These are phyloP conservation scores for Mamestra configurata DNA, from an alignment of 1,140 invertebrate species.

Conservation along the genomic window DNA sequence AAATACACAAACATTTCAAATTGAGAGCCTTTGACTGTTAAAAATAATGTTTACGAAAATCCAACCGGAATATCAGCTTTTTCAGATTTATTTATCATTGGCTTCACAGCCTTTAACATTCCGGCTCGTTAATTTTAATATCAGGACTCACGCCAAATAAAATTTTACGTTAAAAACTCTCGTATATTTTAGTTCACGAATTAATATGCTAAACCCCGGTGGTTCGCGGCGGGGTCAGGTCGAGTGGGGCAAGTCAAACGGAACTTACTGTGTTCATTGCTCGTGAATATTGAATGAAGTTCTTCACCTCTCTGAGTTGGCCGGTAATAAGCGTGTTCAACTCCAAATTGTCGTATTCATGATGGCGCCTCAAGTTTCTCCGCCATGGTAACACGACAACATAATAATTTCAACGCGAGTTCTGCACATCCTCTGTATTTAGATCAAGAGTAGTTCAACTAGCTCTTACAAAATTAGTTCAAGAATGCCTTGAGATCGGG, in stretches of 20 bases:
- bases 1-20: slow-evolving; percentile 42
- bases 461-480: slow-evolving; percentile 19
- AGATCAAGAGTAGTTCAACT: not conserved
- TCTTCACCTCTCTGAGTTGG: slow-evolving; percentile 40
- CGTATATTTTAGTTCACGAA: slow-evolving; percentile 50
- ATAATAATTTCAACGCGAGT: slow-evolving; percentile 35
- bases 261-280: slow-evolving; percentile 57
- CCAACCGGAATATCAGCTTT: not conserved
- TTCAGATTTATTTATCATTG: slow-evolving; percentile 30
- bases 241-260: slow-evolving; percentile 55
- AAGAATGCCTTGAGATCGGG: slow-evolving; percentile 31
- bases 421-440: not conserved
- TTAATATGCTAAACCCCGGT: slow-evolving; percentile 43
- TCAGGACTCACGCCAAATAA: slow-evolving; percentile 19
- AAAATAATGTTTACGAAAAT: slow-evolving; percentile 17
- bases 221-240: slow-evolving; percentile 51
- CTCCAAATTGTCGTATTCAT: slow-evolving; percentile 60
- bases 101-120: slow-evolving; percentile 13
- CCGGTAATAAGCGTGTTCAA: slow-evolving; percentile 56
- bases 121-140: slow-evolving; percentile 36
- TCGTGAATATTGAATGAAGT: slow-evolving; percentile 62
- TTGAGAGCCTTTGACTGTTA: slow-evolving; percentile 5
- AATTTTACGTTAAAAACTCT: slow-evolving; percentile 40
- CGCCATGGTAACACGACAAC: not conserved
- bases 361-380: slow-evolving; percentile 19